Base-by-base conservation (phyloP, 2,113 vertebrate species). In the Promerops cafer region DNA sequence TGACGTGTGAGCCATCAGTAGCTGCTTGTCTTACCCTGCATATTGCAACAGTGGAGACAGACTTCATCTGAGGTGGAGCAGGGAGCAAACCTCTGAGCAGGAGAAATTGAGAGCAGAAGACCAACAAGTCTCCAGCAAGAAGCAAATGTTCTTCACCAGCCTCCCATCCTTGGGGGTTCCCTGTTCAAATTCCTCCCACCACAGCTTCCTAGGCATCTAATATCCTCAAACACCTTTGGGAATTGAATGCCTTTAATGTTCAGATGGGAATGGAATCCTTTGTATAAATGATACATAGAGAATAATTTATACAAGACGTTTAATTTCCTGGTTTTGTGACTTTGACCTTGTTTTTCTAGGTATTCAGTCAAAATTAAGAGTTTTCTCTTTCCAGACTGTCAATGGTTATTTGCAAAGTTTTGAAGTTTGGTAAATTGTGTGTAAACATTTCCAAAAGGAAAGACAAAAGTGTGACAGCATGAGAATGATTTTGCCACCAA, bases 1-100 rank as follows among this genome's bases (percentile, higher is more conserved):
- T 24, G 23, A 12, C 0, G 0, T 39, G 19, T 27, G 39, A 71
- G 10, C 7, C 18, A n/a, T 59, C 42, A 7, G 3, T 7, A 74
- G 13, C 20, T 17, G 2, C 13, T 75, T 47, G 23, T 35, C 10
- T 44, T 35, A 26, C 23, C 13, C 9, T 82, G 15, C 9, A 3
- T 7, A 16, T 45, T 61, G 28, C 31, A 52, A 17, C 17, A 31
- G 2, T 24, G 24, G 59, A 59, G 57, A 10, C 7, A 37, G 35
- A 17, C 1, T 49, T 40, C 26, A 17, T 23, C 45, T 37, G 49
- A 72, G 52, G 7, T 11, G 35, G 3, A 44, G 27, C 50, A 37
- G 4, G 28, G 42, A 47, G 42, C 0, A 2, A 89, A 65, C 1
- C 1, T 42, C 60, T 76, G 45, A 85, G 74, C 31, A 59, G 47